These are phyloP conservation scores for Condylostylus longicornis DNA, from an alignment of 1,140 invertebrate genomes.

Conservation along the genomic window DNA sequence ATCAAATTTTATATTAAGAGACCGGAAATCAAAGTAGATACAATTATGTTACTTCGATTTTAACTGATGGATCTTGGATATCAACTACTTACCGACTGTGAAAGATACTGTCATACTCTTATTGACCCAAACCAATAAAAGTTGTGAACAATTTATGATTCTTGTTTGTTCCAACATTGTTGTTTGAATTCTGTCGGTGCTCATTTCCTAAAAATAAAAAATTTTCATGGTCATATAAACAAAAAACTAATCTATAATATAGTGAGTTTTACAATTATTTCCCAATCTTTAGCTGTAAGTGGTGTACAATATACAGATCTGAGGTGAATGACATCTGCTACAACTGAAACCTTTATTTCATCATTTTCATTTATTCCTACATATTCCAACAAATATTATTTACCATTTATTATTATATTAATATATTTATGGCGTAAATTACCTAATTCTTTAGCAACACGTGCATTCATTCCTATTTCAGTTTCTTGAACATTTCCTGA, in stretches of 20 bases:
- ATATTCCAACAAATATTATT: no score
- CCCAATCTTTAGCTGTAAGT: conserved; percentile 30
- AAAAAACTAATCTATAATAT: not conserved
- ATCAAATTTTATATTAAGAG: not conserved
- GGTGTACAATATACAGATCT: conserved; percentile 27
- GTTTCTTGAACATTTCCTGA: conserved; percentile 25
- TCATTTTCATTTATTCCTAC: conserved; percentile 28
- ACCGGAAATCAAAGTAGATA: not conserved
- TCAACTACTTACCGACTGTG: conserved; percentile 32
- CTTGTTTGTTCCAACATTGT: conserved; percentile 35
- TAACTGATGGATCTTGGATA: no score
- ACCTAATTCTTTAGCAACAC: conserved; percentile 31
- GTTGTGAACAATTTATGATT: conserved; percentile 33
- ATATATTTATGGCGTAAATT: no score
- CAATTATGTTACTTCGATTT: no score
- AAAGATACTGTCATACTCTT: conserved; percentile 34
- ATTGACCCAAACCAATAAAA: conserved; percentile 36
- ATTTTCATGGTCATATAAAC: not conserved
- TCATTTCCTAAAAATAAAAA: conserved; percentile 29
- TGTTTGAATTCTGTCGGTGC: conserved; percentile 33
- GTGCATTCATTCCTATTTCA: conserved; percentile 33
- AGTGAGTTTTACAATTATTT: conserved; percentile 31
- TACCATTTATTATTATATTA: no score
- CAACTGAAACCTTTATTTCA: conserved; percentile 27
- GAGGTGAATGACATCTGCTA: conserved; percentile 25